Percentiles rank a stretch among this genome's conserved stretches.
phyloP scores from a whole-genome alignment of 2,113 vertebrate species.

The Sclerurus mexicanus region DNA sequence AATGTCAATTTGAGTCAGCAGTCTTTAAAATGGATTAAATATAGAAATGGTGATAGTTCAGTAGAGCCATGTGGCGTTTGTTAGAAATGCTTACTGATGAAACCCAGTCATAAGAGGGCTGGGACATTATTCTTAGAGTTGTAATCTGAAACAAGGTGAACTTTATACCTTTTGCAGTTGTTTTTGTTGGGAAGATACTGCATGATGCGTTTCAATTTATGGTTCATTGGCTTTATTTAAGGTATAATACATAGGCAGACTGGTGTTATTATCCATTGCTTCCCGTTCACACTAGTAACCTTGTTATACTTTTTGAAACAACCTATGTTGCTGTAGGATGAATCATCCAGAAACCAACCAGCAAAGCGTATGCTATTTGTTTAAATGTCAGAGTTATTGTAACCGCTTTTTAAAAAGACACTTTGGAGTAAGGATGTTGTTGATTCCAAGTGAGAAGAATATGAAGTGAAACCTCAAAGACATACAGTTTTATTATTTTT shows the following conservation, averaged over 20 bases:
- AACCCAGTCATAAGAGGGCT: neutral
- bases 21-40: neutral
- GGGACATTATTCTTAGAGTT: neutral
- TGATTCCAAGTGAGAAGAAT: neutral
- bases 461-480: neutral
- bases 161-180: neutral
- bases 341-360: neutral
- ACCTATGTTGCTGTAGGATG: neutral
- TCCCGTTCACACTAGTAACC: neutral
- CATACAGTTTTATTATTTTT: neutral
- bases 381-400: neutral
- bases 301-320: neutral
- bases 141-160: neutral
- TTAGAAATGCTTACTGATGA: neutral
- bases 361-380: neutral
- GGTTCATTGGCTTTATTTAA: neutral
- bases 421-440: neutral
- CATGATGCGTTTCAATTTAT: neutral
- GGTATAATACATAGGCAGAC: fast-evolving
- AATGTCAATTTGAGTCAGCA: neutral
- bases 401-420: neutral
- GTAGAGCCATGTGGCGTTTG: neutral
- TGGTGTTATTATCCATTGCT: neutral
- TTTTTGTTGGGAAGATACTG: neutral
- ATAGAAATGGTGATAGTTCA: neutral